Conservation (phyloP, 2,113 vertebrate genomes). For the Dendropsophus ebraccatus region DNA sequence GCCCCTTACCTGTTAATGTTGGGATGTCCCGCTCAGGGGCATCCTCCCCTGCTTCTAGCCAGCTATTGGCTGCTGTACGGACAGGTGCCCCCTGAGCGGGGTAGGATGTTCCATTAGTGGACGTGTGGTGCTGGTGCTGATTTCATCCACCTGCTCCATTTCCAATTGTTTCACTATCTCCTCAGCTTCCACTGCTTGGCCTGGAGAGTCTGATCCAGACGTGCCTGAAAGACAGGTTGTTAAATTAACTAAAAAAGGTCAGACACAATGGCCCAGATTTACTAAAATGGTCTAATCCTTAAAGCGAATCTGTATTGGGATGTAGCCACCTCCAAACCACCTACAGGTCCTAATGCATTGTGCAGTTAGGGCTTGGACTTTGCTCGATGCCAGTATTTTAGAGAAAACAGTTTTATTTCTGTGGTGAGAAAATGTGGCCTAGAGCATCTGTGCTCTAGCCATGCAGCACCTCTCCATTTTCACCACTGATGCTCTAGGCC, state of each 20-base stretch:
- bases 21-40: constrained; percentile 84
- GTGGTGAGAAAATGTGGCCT: too few species aligned
- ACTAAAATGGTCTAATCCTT: too few species aligned
- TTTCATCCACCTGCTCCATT: constrained; percentile 91
- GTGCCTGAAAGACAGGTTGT: constrained; percentile 74
- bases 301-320: too few species aligned
- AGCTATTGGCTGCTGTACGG: constrained; percentile 73
- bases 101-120: constrained; percentile 79
- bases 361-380: too few species aligned
- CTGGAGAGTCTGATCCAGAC: constrained; percentile 90
- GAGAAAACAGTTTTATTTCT: too few species aligned
- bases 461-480: too few species aligned
- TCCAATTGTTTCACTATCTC: constrained; percentile 96
- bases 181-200: constrained; percentile 91
- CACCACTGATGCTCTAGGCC: too few species aligned
- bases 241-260: not conserved
- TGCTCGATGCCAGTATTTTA: too few species aligned
- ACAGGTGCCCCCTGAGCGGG: constrained; percentile 73
- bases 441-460: too few species aligned
- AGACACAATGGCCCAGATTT: too few species aligned
- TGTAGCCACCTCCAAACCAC: too few species aligned
- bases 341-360: too few species aligned
- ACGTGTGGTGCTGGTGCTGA: constrained; percentile 83
- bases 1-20: constrained; percentile 84
- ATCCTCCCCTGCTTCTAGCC: constrained; percentile 80